These are phyloP conservation scores for Gallinago solitaria DNA, from an alignment of 2,797 vertebrate species.

Conservation along the genomic window DNA sequence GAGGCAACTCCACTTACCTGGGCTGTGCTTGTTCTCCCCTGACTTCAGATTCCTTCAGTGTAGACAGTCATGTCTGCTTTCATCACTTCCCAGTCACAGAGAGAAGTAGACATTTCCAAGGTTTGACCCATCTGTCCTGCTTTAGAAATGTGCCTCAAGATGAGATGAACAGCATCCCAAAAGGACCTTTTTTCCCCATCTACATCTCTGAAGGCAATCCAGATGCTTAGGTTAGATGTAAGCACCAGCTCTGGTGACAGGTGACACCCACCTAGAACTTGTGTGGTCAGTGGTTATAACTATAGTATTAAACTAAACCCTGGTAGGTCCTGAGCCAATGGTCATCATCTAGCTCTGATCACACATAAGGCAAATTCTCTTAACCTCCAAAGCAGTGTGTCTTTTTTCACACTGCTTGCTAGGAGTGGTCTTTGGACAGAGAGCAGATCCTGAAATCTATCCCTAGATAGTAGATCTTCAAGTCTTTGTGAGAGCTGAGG, in stretches of 20 bases:
- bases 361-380: background rate
- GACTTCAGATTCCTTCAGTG: background rate
- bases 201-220: rapidly evolving
- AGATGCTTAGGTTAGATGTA: background rate
- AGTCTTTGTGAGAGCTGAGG: background rate
- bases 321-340: background rate
- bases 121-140: background rate
- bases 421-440: background rate
- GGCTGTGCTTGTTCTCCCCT: background rate
- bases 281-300: background rate
- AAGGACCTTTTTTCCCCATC: background rate
- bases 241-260: background rate
- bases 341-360: background rate
- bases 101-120: background rate
- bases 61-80: background rate
- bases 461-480: background rate
- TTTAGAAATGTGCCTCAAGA: background rate
- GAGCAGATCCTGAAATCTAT: background rate
- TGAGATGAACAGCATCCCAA: background rate
- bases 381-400: background rate
- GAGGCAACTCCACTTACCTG: background rate
- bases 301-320: rapidly evolving
- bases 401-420: background rate
- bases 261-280: background rate
- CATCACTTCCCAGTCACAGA: background rate